A percentile compares a stretch with the other conserved stretches of the same genome.
These are phyloP conservation scores for Drosophila cracens DNA, from an alignment of 2,888 invertebrate genomes.

Conservation along the genomic window DNA sequence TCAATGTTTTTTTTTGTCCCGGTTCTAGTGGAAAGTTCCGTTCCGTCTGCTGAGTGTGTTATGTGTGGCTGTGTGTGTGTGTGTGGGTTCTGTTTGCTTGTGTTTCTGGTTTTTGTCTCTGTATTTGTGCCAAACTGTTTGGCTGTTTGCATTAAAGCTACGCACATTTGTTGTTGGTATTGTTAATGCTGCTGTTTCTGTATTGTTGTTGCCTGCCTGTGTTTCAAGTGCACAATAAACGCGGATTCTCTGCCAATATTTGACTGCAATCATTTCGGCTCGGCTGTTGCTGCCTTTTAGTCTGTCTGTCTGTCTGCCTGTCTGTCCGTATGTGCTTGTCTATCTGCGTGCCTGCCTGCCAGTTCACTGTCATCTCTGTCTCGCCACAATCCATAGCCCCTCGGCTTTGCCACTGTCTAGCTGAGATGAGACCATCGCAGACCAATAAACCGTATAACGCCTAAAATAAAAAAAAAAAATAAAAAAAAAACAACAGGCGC, in stretches of 20 bases:
- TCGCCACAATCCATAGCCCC: neutral
- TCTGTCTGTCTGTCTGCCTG: slow-evolving; percentile 21
- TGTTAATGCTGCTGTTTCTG: slow-evolving; percentile 10
- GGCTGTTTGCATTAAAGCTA: slow-evolving; percentile 70
- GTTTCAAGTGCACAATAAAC: slow-evolving; percentile 76
- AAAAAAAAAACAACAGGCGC: slow-evolving; percentile 26
- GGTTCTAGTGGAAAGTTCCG: slow-evolving; percentile 26
- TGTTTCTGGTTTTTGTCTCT: slow-evolving; percentile 15
- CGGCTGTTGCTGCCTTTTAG: slow-evolving; percentile 47
- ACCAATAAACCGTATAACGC: slow-evolving; percentile 65
- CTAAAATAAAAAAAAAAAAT: slow-evolving; percentile 28
- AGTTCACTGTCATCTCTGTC: slow-evolving; percentile 19
- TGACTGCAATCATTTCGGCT: slow-evolving; percentile 75
- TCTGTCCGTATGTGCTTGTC: slow-evolving; percentile 3
- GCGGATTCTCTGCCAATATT: slow-evolving; percentile 78
- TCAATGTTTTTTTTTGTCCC: slow-evolving; percentile 60
- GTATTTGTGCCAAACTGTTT: slow-evolving; percentile 51
- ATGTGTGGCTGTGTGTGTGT: slow-evolving; percentile 5
- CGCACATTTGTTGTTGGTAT: slow-evolving; percentile 43
- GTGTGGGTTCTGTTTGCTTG: slow-evolving; percentile 3
- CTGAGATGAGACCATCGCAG: slow-evolving; percentile 49
- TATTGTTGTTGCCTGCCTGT: slow-evolving; percentile 26
- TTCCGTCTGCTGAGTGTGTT: slow-evolving; percentile 8
- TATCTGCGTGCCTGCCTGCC: slow-evolving; percentile 2
- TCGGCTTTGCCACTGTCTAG: slow-evolving; percentile 31